These are phyloP conservation scores for Cryptus armator DNA, from an alignment of 2,888 invertebrate genomes.

Conservation along the genomic window DNA sequence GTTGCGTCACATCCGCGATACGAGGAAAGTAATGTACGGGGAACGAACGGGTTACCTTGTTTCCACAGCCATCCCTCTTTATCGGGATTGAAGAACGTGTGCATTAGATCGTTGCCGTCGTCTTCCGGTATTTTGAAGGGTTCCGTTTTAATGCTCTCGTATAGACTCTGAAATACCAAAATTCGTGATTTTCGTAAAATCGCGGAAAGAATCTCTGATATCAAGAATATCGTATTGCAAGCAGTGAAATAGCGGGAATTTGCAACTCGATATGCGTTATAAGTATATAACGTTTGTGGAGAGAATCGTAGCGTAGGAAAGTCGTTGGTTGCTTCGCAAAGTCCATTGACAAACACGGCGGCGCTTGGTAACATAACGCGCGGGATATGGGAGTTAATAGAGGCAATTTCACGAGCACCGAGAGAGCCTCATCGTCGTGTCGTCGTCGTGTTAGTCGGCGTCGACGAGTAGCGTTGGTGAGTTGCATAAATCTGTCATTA, in stretches of 20 bases:
- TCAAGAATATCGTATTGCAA: not conserved
- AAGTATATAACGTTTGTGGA: too few species aligned
- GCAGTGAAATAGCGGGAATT: too few species aligned
- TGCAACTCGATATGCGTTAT: too few species aligned
- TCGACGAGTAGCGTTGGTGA: slow-evolving; percentile 38
- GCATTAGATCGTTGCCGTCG: slow-evolving; percentile 99
- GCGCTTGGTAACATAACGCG: slow-evolving; percentile 47
- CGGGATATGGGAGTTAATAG: slow-evolving; percentile 54
- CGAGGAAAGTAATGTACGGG: not conserved
- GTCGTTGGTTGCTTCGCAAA: not conserved
- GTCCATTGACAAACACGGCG: slow-evolving; percentile 53
- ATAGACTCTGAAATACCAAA: slow-evolving; percentile 90
- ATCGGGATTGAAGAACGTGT: slow-evolving; percentile 99
- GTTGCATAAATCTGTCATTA: slow-evolving; percentile 74
- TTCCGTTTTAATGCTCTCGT: slow-evolving; percentile 99
- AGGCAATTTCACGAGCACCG: slow-evolving; percentile 54
- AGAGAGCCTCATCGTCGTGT: slow-evolving; percentile 17
- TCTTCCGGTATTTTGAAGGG: slow-evolving; percentile 99
- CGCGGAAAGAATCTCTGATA: not conserved
- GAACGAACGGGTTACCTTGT: slow-evolving; percentile 89
- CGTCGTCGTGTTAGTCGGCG: not conserved
- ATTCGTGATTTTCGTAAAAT: not conserved
- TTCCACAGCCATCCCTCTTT: slow-evolving; percentile 99
- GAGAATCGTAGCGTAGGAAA: not conserved
- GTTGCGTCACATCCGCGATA: slow-evolving; percentile 60